Evolutionary conservation across 2,797 vertebrate genomes (phyloP), one percentile per base, ranked within the genome.

Genomic region (Micrastur ruficollis): DNA sequence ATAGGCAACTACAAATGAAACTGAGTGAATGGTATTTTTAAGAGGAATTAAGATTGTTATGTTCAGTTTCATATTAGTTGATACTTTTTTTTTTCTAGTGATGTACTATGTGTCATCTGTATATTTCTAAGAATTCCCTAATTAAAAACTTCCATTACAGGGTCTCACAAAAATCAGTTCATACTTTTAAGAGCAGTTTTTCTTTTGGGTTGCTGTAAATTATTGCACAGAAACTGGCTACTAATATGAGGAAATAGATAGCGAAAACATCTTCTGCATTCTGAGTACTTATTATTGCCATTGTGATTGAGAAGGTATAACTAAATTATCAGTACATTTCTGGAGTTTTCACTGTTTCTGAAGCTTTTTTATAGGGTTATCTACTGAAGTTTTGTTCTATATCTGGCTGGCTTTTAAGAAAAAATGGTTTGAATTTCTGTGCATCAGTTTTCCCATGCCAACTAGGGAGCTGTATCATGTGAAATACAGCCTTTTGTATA

Each of bases 401-500:
- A 13, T 42, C 2, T 53, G 34, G 2, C 10, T 72, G 78, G 26
- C 6, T 62, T 84, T 10, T 68, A 79, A 70, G 73, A 66, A 53
- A 89, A 84, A 31, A 31, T 7, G 5, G 1, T 59, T 63, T 59
- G 16, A 38, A 12, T 86, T 68, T 59, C 21, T 61, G 9, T 89
- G 17, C 3, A 8, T 3, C 3, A 12, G 11, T 74, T 71, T 59
- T 84, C 19, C 23, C 3, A 0, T 68, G 18, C 25, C 31, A 44
- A 0, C 21, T 52, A 32, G 34, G 27, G 32, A 75, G 15, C 16
- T 27, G 0, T 50, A 27, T 59, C 1, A 11, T n/a, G 12, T 4
- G 17, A 63, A 86, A 67, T 59, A 32, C 5, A 50, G 46, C 19
- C 8, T 88, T 11, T 9, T 85, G 20, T 59, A 2, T 59, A 38